Base-by-base conservation (phyloP, 2,888 invertebrate species). In the Yponomeuta sedellus region DNA sequence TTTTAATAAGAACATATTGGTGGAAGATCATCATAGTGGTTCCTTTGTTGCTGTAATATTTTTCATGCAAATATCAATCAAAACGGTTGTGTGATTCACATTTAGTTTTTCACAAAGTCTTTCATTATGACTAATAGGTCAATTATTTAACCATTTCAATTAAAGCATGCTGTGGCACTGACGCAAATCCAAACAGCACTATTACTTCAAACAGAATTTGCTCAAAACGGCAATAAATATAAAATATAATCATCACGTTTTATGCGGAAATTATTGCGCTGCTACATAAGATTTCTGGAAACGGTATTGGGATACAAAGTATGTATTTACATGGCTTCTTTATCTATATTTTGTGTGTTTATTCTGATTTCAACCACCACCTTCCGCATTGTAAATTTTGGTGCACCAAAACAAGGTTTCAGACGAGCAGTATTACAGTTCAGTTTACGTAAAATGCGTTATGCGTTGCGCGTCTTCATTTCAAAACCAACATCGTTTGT, bases 311-410 rank as follows among this genome's bases (percentile, higher is more conserved):
- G 44, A 52, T 52, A 52, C 44, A 52, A 52, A 52, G 12, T 52
- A 52, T 52, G 12, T 52, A 52, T 52, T 16, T 52, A 52, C 44
- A 52, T 52, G 44, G 20, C 58, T 58, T 22, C 19, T n/a, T 58
- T 58, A 58, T 58, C 19, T 58, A 19, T 58, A 20, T 22, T 58
- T 6, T n/a, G 10, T 22, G 8, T 58, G 2, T 61, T 11, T 28
- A 61, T 34, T 61, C 16, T 61, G 28, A 28, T 61, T 12, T 61
- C 34, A 61, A n/a, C 34, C n/a, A 16, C 28, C 61, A 61, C 61
- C 61, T 61, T 61, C 61, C 8, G 61, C 61, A 61, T 61, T 34
- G 61, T 59, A 59, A 61, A 61, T 34, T 61, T 28, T 25, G 20
- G 28, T 61, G 61, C 61, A 12, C 28, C 61, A 52, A 52, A 52